Conservation (phyloP, 2,113 vertebrate species). For the Sceloporus undulatus region DNA sequence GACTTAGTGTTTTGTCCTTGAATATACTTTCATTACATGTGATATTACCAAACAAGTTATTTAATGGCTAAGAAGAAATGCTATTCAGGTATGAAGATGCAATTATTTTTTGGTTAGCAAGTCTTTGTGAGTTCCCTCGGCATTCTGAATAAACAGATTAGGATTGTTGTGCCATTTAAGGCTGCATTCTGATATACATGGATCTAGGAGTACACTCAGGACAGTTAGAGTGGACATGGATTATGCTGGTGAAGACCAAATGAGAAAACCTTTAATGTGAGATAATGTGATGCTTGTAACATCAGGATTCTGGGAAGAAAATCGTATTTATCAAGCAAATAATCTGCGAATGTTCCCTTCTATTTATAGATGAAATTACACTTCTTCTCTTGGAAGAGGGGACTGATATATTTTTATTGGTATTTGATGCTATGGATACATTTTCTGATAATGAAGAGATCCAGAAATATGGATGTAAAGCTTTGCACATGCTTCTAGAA, state of each 20-base stretch:
- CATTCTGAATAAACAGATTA: neutral
- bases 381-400: conserved; percentile 91
- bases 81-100: neutral
- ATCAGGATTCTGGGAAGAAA: neutral
- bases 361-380: conserved; percentile 78
- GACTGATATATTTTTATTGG: conserved; percentile 87
- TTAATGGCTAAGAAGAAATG: neutral
- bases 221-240: neutral
- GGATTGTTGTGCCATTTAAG: neutral
- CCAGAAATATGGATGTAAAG: conserved; percentile 88
- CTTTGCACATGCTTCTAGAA: conserved; percentile 86
- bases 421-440: conserved; percentile 88
- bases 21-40: neutral
- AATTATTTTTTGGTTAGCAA: neutral
- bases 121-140: neutral
- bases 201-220: too few species aligned
- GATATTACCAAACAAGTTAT: neutral
- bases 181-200: neutral
- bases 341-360: conserved; percentile 32
- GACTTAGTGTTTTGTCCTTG: neutral
- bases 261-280: conserved; percentile 18
- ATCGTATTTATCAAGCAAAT: neutral
- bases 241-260: neutral
- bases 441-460: conserved; percentile 87
- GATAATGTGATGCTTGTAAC: neutral